Evolutionary conservation across 2,113 vertebrate genomes (phyloP), one percentile per base, ranked within the genome.

Genomic region (Ascaphus truei): DNA sequence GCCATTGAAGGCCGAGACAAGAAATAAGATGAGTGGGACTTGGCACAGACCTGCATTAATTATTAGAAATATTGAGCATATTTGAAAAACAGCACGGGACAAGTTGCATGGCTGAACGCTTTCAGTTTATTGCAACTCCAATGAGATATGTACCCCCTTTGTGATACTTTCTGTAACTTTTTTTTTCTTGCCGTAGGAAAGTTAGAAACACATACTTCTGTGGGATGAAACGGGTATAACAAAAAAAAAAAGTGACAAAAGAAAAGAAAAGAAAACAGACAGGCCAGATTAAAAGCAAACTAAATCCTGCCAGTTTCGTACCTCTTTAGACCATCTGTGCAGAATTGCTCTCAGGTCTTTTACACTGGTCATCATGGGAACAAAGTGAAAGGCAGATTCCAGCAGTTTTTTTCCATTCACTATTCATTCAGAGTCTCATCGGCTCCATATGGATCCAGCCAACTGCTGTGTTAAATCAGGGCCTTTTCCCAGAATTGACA

Each of bases 341-440:
- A 62, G 81, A 84, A 86, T 85, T 84, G 89, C 89, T 79, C 80
- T 63, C 75, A 82, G 86, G 79, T 82, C 84, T 82, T 93, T 94
- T 90, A 91, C 89, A 90, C 86, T 90, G 93, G 94, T 95, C 95
- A 94, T 89, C 90, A 86, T 86, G 83, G 76, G 90, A 91, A 95
- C 92, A 96, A 96, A 96, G 93, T 93, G 87, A 86, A 84, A 93
- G 92, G 92, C 94, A 93, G 91, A 93, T 94, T 94, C 93, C 93
- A 95, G 93, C 90, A 92, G 89, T 91, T 92, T 92, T 47, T 47
- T 69, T 85, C 91, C 92, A 94, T 94, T 95, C 94, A 95, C 93
- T 93, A 92, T 95, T 96, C 93, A 94, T 94, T 90, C 91, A 87
- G 90, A 90, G 89, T 87, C 91, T 89, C 91, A 82, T 88, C 87